phyloP scores from a whole-genome alignment of 1,140 invertebrate genomes.

The Ostrea denselamellosa region DNA sequence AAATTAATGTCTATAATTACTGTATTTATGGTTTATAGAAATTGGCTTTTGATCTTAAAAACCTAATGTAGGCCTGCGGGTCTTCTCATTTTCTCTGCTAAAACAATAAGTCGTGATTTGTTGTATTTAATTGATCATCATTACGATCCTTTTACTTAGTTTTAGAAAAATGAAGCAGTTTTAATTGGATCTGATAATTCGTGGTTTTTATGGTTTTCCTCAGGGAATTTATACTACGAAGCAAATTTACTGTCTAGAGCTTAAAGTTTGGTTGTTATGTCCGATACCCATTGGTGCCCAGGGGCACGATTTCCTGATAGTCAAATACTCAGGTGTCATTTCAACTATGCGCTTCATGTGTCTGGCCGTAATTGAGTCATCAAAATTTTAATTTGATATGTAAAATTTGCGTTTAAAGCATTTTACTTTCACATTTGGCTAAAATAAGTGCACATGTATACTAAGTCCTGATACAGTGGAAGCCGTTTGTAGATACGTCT shows the following conservation, averaged over 20 bases:
- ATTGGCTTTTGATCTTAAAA: slow-evolving; percentile 11
- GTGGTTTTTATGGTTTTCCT: not conserved
- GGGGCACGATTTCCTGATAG: not conserved
- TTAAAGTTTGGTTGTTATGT: slow-evolving; percentile 3
- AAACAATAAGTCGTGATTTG: slow-evolving; percentile 19
- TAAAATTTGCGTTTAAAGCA: not conserved
- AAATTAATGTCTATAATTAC: not conserved
- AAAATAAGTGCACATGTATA: not conserved
- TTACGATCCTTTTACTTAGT: slow-evolving; percentile 16
- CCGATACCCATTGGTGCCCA: not conserved
- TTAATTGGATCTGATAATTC: slow-evolving; percentile 34
- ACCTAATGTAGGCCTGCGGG: slow-evolving; percentile 14
- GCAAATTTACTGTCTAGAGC: not conserved
- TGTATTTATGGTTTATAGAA: slow-evolving; percentile 3
- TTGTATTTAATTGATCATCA: slow-evolving; percentile 8
- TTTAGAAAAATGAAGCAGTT: slow-evolving; percentile 26
- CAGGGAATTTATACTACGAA: not conserved
- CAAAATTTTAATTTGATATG: slow-evolving; percentile 6
- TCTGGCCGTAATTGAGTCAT: slow-evolving; percentile 6
- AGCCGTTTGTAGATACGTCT: too few species aligned
- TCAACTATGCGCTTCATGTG: not conserved
- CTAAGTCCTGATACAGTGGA: not conserved
- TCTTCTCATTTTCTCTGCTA: slow-evolving; percentile 28
- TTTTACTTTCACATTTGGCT: not conserved
- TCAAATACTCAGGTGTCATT: not conserved